A percentile compares a stretch with the other conserved stretches of the same genome.
Evolutionary conservation across 2,797 vertebrate species (phyloP).

Genomic region (Galagoides demidoff): DNA sequence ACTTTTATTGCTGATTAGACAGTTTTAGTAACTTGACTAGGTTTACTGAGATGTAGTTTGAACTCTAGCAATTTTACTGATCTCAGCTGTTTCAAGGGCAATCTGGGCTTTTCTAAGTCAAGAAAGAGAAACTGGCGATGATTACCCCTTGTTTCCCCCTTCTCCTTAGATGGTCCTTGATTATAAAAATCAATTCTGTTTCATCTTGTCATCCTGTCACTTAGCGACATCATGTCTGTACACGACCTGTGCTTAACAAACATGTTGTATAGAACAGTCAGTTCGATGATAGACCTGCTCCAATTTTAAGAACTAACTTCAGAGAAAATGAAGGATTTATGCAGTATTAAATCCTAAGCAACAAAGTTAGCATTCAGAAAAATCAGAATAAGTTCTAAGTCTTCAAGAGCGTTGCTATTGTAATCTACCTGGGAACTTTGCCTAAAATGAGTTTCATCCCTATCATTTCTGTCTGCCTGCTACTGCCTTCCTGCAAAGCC

Average conservation of each 20-base stretch:
- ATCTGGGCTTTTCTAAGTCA: not conserved
- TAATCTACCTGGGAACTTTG: constrained; percentile 33
- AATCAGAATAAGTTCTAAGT: constrained; percentile 38
- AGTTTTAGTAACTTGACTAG: not conserved
- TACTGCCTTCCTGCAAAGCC: not conserved
- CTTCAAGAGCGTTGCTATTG: constrained; percentile 41
- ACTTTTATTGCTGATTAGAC: not conserved
- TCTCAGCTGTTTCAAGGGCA: not conserved
- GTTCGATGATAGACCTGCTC: not conserved
- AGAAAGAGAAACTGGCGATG: not conserved
- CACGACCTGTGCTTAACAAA: not conserved
- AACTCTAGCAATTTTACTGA: not conserved
- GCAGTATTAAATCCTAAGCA: not conserved
- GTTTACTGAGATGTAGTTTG: not conserved
- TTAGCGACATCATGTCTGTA: not conserved
- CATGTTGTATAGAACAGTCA: not conserved
- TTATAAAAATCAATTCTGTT: not conserved
- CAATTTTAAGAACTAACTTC: not conserved
- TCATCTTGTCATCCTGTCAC: not conserved
- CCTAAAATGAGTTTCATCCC: not conserved
- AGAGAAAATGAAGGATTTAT: constrained; percentile 12
- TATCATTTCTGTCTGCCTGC: not conserved
- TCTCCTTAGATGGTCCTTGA: not conserved
- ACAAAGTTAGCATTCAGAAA: constrained; percentile 29
- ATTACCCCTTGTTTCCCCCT: accelerated